Base-by-base conservation (phyloP, 23 tunicate genomes). In the Corella eumyota region DNA sequence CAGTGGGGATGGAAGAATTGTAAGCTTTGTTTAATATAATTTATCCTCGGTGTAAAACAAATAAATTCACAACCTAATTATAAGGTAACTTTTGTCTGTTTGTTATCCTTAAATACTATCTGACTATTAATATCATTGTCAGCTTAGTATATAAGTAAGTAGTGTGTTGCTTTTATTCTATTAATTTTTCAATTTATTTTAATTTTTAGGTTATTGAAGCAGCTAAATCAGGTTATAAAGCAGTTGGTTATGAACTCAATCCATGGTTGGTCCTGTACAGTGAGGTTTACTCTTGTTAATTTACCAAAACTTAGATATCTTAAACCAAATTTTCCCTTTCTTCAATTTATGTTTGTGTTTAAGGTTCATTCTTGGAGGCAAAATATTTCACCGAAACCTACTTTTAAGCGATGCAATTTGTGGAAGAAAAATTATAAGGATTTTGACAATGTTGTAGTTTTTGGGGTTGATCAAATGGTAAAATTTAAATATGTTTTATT, bases 1-100 rank as follows among this genome's bases (percentile, higher is more conserved):
- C 49, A 86, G 95, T 72, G 95, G 95, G 28, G 95, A 86, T 67
- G 95, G 95, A 40, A 50, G 95, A 60, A 68, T 86, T n/a, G 92
- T 81, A 72, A 50, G 55, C 34, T 7, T 6, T n/a, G n/a, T n/a
- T n/a, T n/a, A n/a, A n/a, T n/a, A n/a, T n/a, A n/a, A n/a, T n/a
- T n/a, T n/a, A n/a, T n/a, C n/a, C n/a, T n/a, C n/a, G n/a, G n/a
- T n/a, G n/a, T n/a, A n/a, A n/a, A n/a, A n/a, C n/a, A n/a, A n/a
- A n/a, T n/a, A n/a, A n/a, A n/a, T n/a, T n/a, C n/a, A n/a, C n/a
- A n/a, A n/a, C n/a, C n/a, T n/a, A n/a, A n/a, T n/a, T n/a, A n/a
- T n/a, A n/a, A n/a, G n/a, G n/a, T n/a, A n/a, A n/a, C n/a, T n/a
- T n/a, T n/a, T n/a, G n/a, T n/a, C n/a, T n/a, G n/a, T n/a, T n/a